Evolutionary conservation across 2,888 invertebrate species (phyloP), one percentile per base, ranked within the genome.

Genomic region (Machimus atricapillus): DNA sequence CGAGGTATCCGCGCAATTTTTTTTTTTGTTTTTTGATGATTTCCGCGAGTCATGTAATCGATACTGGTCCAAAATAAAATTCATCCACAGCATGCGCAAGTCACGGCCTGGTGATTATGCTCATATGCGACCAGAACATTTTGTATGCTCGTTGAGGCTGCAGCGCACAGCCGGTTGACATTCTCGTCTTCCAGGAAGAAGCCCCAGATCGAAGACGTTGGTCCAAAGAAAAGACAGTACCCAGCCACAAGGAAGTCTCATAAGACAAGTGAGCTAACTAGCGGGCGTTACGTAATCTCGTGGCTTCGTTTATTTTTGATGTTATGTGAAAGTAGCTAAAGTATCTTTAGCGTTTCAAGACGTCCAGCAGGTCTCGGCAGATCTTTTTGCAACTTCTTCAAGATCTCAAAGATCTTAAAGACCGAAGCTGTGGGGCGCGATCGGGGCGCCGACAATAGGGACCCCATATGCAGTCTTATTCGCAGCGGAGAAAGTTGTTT

Each of bases 41-140:
- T 83, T 37, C 66, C 66, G 66, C 83, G 31, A 81, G 81, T 81
- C 81, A 81, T 81, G 83, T 83, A 83, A 83, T 83, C 83, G 66
- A 73, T 83, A 83, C 66, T 83, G 83, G 83, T 58, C 58, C 73
- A 81, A 81, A 81, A 56, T 19, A 16, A 56, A 81, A 31, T 81
- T 34, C 27, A 27, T 56, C 19, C 81, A 27, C 81, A 78, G 78
- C 78, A 78, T 78, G 78, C 77, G 37, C 34, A 34, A 66, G 27
- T 23, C 27, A 66, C 19, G 66, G 56, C 2, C 66, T 23, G 66
- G 19, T 56, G 81, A 81, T 81, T 34, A 56, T 56, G 81, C 81
- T 19, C 81, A 81, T 81, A 7, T n/a, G 46, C 46, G 12, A 46
- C 37, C 43, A 46, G 46, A 79, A 27, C 31, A 43, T 46, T 46